Base-by-base conservation (phyloP, 2,888 invertebrate genomes). In the Xanthostigma xanthostigma region DNA sequence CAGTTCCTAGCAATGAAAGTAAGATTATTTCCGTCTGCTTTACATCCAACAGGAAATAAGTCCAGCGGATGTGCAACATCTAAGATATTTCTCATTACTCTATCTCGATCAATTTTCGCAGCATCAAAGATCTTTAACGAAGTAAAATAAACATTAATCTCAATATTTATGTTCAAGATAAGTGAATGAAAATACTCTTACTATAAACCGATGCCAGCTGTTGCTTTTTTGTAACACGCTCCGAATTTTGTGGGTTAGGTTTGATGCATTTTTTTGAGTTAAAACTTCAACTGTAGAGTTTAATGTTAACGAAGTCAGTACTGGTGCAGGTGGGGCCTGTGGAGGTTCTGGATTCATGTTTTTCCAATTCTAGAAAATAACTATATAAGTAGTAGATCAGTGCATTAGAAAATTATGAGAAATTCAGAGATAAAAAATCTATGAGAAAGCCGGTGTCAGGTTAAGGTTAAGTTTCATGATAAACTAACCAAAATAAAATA, bases 1-100 rank as follows among this genome's bases (percentile, higher is more conserved):
- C 73, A 73, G 56, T 72, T 73, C 50, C 64, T 56, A 4, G 69
- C 68, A 38, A 74, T 56, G 53, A 74, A 74, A 47, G 59, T 63
- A 1, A 66, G 61, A 43, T 64, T 64, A 5, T 62, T 58, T 3
- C 62, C 64, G 8, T 55, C 54, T 8, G 56, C 51, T 53, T 65
- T 67, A 55, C 66, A 70, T n/a, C 57, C 59, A 0, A 73, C 68
- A 5, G 74, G 74, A 48, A 73, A 68, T 27, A 74, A 60, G 55
- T 73, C 72, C 2, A 65, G 58, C 0, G 73, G 73, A 48, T 69
- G 63, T 2, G 71, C 64, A 12, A 68, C 61, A 34, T 63, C 62
- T 41, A 73, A 55, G 49, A 74, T 64, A 8, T 65, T 61, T 55
- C 64, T 65, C 27, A 74, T 55, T 12, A 72, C 59, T 8, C 52